Evolutionary conservation across 1,140 invertebrate species (phyloP), one percentile per base, ranked within the genome.

Genomic region (Chrysopa pallens): DNA sequence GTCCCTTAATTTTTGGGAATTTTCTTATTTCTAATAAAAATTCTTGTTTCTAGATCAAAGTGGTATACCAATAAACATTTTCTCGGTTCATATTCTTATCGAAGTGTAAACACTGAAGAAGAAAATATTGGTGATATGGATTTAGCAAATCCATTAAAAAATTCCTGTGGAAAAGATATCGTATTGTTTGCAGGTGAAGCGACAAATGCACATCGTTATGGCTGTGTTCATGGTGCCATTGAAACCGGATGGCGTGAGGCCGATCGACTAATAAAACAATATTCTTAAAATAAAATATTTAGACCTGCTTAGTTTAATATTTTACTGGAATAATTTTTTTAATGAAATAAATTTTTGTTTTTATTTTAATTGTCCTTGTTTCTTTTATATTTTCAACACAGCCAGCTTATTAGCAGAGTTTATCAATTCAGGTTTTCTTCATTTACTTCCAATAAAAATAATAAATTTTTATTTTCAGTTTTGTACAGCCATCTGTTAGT

Each of bases 201-300:
- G 0, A 76, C 78, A 0, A 72, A 77, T 45, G 58, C 71, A 27
- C 62, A 72, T 48, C 74, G 67, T 54, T 84, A 75, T 55, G 78
- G 76, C 7, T 82, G 80, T 1, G 84, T 83, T 4, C 84, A 90
- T 57, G 85, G 84, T 6, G 86, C 85, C 1, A 61, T 86, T 4
- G 76, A 81, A 59, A 71, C 73, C 17, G 85, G 84, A 0, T 78
- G 75, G 60, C 66, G 81, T 43, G 84, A 87, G 60, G 84, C 84
- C n/a, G 67, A 83, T 36, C 64, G 73, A 54, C 51, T 72, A 38
- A 46, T 63, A 23, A 40, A 53, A 35, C 50, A 49, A 33, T 43
- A 56, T 39, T 52, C 50, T 56, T 60, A 53, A 49, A 42, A 42
- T 3, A 6, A 11, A n/a, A n/a, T n/a, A n/a, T 15, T 37, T 23